A percentile compares a stretch with the other conserved stretches of the same genome.
phyloP scores from a whole-genome alignment of 2,797 vertebrate genomes.

The Rhabdophis nuchalis region DNA sequence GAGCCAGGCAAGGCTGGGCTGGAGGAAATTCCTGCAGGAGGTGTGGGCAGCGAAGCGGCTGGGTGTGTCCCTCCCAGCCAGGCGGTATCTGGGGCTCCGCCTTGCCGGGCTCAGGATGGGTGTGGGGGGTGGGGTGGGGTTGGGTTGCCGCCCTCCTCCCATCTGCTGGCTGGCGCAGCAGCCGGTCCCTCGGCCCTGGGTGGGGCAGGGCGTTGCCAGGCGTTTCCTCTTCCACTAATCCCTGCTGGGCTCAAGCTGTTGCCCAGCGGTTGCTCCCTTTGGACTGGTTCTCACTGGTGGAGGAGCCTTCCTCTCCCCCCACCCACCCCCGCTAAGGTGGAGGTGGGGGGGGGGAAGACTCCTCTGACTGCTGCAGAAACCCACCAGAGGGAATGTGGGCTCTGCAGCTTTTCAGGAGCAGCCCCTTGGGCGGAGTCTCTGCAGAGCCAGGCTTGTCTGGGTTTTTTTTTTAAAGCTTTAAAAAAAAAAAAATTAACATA shows the following conservation, averaged over 20 bases:
- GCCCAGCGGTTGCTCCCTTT: not conserved
- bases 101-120: not conserved
- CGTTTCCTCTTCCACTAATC: constrained; percentile 16
- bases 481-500: too few species aligned
- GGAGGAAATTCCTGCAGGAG: constrained; percentile 38
- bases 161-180: not conserved
- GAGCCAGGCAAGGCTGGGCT: constrained; percentile 1
- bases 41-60: not conserved
- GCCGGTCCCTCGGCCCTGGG: constrained; percentile 2
- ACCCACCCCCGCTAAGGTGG: not conserved
- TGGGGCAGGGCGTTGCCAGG: constrained; percentile 17
- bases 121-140: too few species aligned
- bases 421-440: not conserved
- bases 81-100: not conserved
- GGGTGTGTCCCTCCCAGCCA: not conserved
- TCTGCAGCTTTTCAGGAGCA: not conserved
- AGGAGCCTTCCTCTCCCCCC: not conserved
- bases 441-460: not conserved
- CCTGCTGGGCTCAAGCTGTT: not conserved
- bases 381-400: not conserved
- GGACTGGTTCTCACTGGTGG: not conserved
- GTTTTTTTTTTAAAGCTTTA: too few species aligned
- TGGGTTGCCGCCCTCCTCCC: not conserved
- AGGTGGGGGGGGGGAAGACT: not conserved
- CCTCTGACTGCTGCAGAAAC: not conserved